These are phyloP conservation scores for Diarsia brunnea DNA, from an alignment of 2,888 invertebrate genomes.

Conservation along the genomic window DNA sequence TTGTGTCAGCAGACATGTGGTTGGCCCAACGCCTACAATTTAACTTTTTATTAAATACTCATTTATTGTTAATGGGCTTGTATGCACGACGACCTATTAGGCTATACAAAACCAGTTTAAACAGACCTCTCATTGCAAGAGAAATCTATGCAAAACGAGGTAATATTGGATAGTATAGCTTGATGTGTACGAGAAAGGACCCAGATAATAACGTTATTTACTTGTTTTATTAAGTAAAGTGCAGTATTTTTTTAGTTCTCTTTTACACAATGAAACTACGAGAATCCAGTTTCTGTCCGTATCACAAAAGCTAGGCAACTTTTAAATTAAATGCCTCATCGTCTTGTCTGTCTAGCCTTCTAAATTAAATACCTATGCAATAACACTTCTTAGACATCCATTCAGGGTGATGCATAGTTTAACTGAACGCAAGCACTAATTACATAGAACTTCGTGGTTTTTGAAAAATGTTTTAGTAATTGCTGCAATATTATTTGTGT, in stretches of 20 bases:
- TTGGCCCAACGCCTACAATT: constrained; percentile 25
- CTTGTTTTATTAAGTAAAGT: neutral
- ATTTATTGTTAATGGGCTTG: constrained; percentile 22
- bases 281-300: neutral
- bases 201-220: neutral
- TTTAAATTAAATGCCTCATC: too few species aligned
- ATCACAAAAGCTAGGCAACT: too few species aligned
- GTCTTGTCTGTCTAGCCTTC: too few species aligned
- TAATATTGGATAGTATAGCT: too few species aligned
- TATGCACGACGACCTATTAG: too few species aligned
- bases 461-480: neutral
- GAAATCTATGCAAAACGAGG: too few species aligned
- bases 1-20: constrained; percentile 14
- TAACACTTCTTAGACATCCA: neutral
- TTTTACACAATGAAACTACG: neutral
- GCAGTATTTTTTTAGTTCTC: neutral
- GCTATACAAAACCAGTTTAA: too few species aligned
- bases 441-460: neutral
- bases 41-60: neutral
- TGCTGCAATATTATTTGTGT: too few species aligned
- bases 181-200: neutral
- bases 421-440: neutral
- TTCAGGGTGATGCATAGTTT: neutral
- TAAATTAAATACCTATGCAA: too few species aligned
- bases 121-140: too few species aligned